Evolutionary conservation across 2,888 invertebrate species (phyloP).

Genomic region (Sminthurinus aureus): DNA sequence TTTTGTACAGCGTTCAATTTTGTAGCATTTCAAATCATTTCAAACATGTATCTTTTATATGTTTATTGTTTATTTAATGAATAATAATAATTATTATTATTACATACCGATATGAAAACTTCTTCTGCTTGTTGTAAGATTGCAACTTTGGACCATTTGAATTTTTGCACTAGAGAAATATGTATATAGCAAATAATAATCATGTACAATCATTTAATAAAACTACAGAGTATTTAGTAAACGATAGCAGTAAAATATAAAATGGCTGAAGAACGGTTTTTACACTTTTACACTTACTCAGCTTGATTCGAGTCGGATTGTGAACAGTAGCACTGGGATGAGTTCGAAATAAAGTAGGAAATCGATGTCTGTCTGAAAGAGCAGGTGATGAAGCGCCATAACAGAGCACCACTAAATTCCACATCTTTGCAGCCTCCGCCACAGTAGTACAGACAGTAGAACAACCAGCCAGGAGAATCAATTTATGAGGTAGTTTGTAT

Average conservation of each 20-base stretch:
- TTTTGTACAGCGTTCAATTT: background rate
- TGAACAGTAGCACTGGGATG: slow-evolving; percentile 98
- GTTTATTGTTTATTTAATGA: too few species aligned
- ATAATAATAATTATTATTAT: too few species aligned
- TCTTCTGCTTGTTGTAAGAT: slow-evolving; percentile 99
- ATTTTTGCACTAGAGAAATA: slow-evolving; percentile 78
- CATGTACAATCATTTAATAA: too few species aligned
- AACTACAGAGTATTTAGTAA: too few species aligned
- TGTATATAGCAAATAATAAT: too few species aligned
- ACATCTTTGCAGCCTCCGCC: slow-evolving; percentile 99
- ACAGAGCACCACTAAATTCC: slow-evolving; percentile 98
- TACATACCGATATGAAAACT: slow-evolving; percentile 87
- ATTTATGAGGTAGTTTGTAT: slow-evolving; percentile 93
- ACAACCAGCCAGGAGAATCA: slow-evolving; percentile 94
- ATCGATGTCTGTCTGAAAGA: slow-evolving; percentile 93
- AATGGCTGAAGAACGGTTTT: too few species aligned
- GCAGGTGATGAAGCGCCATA: slow-evolving; percentile 99
- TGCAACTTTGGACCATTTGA: slow-evolving; percentile 96
- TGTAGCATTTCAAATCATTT: background rate
- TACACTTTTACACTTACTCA: slow-evolving; percentile 62
- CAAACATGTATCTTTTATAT: too few species aligned
- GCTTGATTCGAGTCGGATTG: slow-evolving; percentile 94
- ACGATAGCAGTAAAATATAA: too few species aligned
- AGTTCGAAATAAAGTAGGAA: slow-evolving; percentile 97
- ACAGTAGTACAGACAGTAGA: slow-evolving; percentile 99